phyloP scores from a whole-genome alignment of 2,113 vertebrate genomes.

The Mormyrus iriodes region DNA sequence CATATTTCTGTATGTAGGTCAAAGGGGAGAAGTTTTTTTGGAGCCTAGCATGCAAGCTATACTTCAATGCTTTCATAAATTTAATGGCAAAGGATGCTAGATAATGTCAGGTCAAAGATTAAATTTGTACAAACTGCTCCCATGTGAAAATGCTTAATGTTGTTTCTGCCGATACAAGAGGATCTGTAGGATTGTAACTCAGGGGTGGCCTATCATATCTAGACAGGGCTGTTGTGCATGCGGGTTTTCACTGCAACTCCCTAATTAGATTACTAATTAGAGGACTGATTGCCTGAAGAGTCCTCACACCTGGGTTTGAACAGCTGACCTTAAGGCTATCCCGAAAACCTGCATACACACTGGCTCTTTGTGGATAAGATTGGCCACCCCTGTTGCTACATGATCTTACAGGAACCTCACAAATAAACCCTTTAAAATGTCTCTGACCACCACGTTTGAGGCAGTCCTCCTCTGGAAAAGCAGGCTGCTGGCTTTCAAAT shows the following conservation, averaged over 20 bases:
- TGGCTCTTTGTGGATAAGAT: no score
- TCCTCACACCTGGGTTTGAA: no score
- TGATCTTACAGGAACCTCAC: not conserved
- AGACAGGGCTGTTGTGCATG: no score
- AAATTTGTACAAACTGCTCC: not conserved
- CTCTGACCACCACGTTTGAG: not conserved
- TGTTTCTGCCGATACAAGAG: not conserved
- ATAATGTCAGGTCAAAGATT: not conserved
- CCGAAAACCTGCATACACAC: no score
- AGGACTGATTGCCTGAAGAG: no score
- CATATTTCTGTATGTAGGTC: constrained; percentile 6
- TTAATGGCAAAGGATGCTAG: not conserved
- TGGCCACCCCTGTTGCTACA: not conserved
- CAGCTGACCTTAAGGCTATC: no score
- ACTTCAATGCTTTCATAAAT: not conserved
- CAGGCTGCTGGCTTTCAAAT: not conserved
- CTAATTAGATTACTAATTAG: no score
- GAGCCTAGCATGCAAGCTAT: not conserved
- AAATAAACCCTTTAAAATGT: not conserved
- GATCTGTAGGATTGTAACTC: not conserved
- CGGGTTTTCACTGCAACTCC: no score
- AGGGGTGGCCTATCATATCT: no score
- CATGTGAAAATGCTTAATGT: not conserved
- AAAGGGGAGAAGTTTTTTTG: not conserved
- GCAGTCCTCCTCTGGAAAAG: not conserved